phyloP scores from a whole-genome alignment of 2,888 invertebrate species.

The Ophion costatus region DNA sequence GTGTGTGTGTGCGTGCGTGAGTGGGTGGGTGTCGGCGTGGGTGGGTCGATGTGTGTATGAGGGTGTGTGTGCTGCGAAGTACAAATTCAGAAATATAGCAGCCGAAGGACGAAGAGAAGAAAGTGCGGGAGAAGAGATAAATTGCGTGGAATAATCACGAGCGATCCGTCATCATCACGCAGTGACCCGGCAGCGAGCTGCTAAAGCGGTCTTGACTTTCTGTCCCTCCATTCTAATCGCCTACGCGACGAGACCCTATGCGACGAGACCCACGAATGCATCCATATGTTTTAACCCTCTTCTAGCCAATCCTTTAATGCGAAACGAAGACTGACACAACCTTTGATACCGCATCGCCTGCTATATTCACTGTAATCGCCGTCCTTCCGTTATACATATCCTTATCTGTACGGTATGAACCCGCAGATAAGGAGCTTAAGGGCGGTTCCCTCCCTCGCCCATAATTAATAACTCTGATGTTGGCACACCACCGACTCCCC shows the following conservation, averaged over 20 bases:
- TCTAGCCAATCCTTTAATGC: constrained; percentile 6
- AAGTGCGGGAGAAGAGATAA: constrained; percentile 67
- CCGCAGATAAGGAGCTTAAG: constrained; percentile 33
- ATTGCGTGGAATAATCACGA: constrained; percentile 74
- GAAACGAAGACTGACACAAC: constrained; percentile 22
- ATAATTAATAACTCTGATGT: constrained; percentile 7
- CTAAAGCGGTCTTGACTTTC: constrained; percentile 32
- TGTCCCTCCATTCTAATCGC: constrained; percentile 7
- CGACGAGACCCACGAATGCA: constrained; percentile 11
- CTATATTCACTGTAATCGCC: constrained; percentile 4
- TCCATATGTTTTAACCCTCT: constrained; percentile 32
- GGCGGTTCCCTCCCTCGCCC: constrained; percentile 21
- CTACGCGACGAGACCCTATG: constrained; percentile 20
- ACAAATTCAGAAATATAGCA: constrained; percentile 26
- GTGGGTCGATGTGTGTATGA: too few species aligned
- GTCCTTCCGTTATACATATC: neutral
- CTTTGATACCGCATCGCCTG: neutral
- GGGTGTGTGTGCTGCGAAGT: neutral
- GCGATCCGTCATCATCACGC: constrained; percentile 76
- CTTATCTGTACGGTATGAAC: constrained; percentile 33
- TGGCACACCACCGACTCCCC: too few species aligned
- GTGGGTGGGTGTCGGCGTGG: too few species aligned
- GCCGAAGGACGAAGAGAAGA: constrained; percentile 23
- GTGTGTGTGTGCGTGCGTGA: too few species aligned
- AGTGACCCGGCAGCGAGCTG: constrained; percentile 57